Base-by-base conservation (phyloP, 2,888 invertebrate species). In the Thyatira batis region DNA sequence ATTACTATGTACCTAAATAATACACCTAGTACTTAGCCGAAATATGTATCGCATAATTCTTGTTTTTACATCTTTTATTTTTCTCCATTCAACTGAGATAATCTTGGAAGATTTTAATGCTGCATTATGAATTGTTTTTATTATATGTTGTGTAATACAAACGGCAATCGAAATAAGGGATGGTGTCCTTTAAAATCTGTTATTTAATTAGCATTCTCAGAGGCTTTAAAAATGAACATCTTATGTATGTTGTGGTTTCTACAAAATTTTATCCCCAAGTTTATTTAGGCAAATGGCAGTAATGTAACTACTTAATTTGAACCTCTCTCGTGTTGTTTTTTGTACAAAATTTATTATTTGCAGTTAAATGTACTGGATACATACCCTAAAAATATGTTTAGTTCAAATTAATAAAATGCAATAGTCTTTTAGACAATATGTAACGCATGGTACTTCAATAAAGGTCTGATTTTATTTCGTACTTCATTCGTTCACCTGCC, bases 331-430 rank as follows among this genome's bases (percentile, higher is more conserved):
- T 11, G 30, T 30, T n/a, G 8, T 10, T 28, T 10, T 30, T 11
- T 30, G 30, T 30, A 10, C 58, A 58, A 65, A 51, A 30, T 51
- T 5, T 33, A 13, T 33, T 33, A 33, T 17, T 17, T 39, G 17
- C 17, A 39, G 30, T 30, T 30, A 11, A 30, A 10, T 0, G 6
- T 39, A 11, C 2, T 39, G 2, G 1, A 13, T 33, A 2, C 11
- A 28, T 33, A 13, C 68, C 62, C 66, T 63, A 67, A 66, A 63
- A 57, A 58, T 54, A 57, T 67, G 45, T 4, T 50, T 60, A 51
- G 69, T 79, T 78, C 74, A 75, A 69, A 62, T 50, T 57, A 76
- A 73, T 79, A 76, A 77, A 79, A 75, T 80, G 80, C 76, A 78
- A 69, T 39, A 17, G 39, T 6, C 6, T 11, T n/a, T 30, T n/a